These are phyloP conservation scores for Zapornia atra DNA, from an alignment of 2,113 vertebrate species.

Conservation along the genomic window DNA sequence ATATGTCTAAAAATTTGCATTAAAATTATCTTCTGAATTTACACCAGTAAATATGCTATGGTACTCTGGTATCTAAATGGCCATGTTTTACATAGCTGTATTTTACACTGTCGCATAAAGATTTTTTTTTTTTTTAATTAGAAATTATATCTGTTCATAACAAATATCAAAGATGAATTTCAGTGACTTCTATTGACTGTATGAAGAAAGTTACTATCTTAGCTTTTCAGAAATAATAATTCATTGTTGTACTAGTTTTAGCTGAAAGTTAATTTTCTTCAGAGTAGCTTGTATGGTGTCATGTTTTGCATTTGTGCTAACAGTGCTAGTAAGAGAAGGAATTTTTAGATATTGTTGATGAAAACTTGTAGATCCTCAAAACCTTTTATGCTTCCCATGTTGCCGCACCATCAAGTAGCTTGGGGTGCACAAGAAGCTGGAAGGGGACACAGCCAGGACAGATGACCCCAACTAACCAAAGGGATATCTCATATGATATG, in stretches of 20 bases:
- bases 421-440: no score
- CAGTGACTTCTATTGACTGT: neutral
- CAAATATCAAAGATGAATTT: neutral
- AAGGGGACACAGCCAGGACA: no score
- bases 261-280: neutral
- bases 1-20: neutral
- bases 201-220: neutral
- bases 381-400: neutral
- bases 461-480: no score
- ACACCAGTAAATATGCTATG: neutral
- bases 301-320: neutral
- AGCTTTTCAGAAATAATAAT: neutral
- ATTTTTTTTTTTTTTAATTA: neutral
- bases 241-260: neutral
- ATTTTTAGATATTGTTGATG: neutral
- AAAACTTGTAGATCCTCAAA: neutral
- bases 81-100: neutral
- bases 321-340: rapidly evolving
- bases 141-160: neutral
- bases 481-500: no score
- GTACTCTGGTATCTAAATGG: neutral
- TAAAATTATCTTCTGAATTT: neutral
- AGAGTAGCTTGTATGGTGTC: neutral
- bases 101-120: neutral
- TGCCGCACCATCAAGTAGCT: no score